A percentile compares a stretch with the other conserved stretches of the same genome.
phyloP scores from a whole-genome alignment of 2,113 vertebrate species.

The Neogale vison region DNA sequence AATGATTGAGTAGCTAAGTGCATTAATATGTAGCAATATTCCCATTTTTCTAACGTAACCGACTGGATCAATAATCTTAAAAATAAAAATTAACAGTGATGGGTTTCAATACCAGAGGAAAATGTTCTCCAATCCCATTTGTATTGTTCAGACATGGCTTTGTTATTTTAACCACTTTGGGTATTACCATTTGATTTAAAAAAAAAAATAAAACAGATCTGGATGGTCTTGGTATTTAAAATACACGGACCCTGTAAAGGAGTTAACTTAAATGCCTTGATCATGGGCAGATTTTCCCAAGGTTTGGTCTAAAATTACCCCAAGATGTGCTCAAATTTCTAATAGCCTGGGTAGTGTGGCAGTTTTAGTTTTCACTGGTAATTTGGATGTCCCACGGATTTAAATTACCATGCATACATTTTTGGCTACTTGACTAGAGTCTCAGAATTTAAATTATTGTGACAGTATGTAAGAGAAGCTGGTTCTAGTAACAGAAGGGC shows the following conservation, averaged over 20 bases:
- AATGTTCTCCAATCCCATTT: neutral
- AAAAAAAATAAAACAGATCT: neutral
- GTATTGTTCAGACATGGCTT: constrained; percentile 4
- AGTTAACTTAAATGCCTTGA: neutral
- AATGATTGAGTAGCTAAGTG: neutral
- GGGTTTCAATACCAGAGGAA: neutral
- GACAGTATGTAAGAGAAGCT: neutral
- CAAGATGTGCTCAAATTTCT: neutral
- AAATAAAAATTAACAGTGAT: neutral
- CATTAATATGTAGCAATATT: neutral
- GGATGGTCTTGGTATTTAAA: constrained; percentile 26
- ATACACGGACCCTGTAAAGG: neutral
- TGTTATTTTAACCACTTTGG: neutral
- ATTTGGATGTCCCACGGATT: neutral
- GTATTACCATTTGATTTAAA: neutral
- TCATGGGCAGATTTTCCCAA: neutral
- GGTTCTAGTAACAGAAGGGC: neutral
- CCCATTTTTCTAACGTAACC: neutral
- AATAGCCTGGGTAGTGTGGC: neutral
- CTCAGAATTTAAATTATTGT: neutral
- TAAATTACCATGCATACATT: neutral
- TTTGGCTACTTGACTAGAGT: neutral
- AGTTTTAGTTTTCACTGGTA: neutral
- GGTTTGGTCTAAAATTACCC: neutral
- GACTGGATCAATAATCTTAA: neutral